These are phyloP conservation scores for Spialia ferax DNA, from an alignment of 2,888 invertebrate species.

Conservation along the genomic window DNA sequence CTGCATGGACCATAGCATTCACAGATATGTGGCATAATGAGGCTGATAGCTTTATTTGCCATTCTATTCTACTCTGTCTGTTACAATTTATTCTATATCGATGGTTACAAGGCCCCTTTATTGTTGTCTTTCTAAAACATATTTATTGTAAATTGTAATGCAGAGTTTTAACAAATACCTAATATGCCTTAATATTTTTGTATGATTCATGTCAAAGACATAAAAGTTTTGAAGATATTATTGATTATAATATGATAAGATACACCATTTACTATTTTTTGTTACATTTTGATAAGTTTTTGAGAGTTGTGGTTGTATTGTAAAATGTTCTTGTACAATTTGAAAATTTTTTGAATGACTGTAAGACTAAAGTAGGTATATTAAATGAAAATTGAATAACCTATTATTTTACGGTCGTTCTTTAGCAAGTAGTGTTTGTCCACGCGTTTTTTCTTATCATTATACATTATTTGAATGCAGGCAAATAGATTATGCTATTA, in stretches of 20 bases:
- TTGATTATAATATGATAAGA: slow-evolving; percentile 2
- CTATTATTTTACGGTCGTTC: too few relatives aligned
- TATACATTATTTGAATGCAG: too few relatives aligned
- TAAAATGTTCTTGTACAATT: background rate
- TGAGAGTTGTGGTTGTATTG: background rate
- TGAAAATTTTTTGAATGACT: too few relatives aligned
- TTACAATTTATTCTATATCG: too few relatives aligned
- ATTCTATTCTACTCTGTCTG: background rate
- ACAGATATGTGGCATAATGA: slow-evolving; percentile 2
- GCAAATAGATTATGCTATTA: too few relatives aligned
- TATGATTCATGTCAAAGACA: slow-evolving; percentile 1
- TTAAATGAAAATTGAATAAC: too few relatives aligned
- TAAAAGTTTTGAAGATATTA: background rate
- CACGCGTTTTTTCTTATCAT: too few relatives aligned
- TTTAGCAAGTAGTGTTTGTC: too few relatives aligned
- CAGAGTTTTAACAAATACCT: background rate
- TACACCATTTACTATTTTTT: background rate
- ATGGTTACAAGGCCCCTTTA: background rate
- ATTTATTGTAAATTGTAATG: background rate
- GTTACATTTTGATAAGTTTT: background rate
- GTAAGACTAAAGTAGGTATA: too few relatives aligned
- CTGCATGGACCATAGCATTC: slow-evolving; percentile 72
- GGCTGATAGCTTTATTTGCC: slow-evolving; percentile 9
- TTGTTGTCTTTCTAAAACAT: background rate
- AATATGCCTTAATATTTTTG: slow-evolving; percentile 2